Percentiles rank a stretch among this genome's conserved stretches.
Evolutionary conservation across 1,140 invertebrate genomes (phyloP).

Genomic region (Lucilia sericata): DNA sequence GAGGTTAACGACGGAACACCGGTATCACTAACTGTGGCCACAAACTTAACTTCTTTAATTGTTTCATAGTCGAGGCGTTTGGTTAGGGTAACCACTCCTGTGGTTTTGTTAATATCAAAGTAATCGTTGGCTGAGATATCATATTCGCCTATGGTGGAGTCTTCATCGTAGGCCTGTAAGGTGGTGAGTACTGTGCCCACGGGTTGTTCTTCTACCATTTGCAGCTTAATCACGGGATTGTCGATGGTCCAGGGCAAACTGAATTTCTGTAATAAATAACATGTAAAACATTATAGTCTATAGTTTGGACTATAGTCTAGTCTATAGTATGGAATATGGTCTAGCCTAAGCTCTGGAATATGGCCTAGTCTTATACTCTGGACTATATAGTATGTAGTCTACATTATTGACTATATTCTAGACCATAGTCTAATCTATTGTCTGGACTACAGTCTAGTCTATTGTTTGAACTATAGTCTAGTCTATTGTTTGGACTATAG

Average conservation of each 20-base stretch:
- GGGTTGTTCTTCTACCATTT: conserved; percentile 87
- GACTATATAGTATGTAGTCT: too few species aligned
- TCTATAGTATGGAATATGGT: too few species aligned
- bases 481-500: too few species aligned
- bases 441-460: too few species aligned
- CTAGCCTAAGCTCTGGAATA: too few species aligned
- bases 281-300: too few species aligned
- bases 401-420: too few species aligned
- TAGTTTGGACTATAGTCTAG: too few species aligned
- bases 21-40: conserved; percentile 83
- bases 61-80: conserved; percentile 87
- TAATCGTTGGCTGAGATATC: conserved; percentile 72
- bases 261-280: conserved; percentile 68
- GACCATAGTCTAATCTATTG: too few species aligned
- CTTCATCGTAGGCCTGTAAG: conserved; percentile 83
- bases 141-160: conserved; percentile 85
- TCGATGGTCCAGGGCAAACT: conserved; percentile 79
- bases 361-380: too few species aligned
- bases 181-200: conserved; percentile 83
- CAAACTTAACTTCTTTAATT: conserved; percentile 81
- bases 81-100: conserved; percentile 83
- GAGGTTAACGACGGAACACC: conserved; percentile 85
- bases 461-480: too few species aligned
- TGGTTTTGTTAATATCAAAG: conserved; percentile 82
- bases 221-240: conserved; percentile 76